Base-by-base conservation (phyloP, 2,888 invertebrate species). In the Helleia helle region DNA sequence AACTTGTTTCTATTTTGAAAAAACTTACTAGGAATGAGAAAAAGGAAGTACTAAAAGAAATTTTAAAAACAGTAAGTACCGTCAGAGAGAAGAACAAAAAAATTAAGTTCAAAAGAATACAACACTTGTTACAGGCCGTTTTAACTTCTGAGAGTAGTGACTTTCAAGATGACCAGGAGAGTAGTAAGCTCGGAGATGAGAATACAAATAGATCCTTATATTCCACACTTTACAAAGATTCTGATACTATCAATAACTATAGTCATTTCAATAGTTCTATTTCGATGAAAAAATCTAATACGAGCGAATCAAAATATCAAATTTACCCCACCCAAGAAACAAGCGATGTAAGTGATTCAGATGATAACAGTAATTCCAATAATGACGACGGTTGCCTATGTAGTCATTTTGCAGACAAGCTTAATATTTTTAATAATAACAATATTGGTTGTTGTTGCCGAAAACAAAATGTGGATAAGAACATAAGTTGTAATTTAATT, bases 111-210 rank as follows among this genome's bases (percentile, higher is more conserved):
- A 59, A 55, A 38, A 54, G 62, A 38, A 43, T 74, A 9, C 51
- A 52, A 15, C 55, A 70, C 22, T 62, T 67, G 53, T 49, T 77
- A 3, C 65, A 66, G 43, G 51, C 65, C 1, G 64, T 75, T 44
- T 46, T 76, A 1, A 70, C 68, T 7, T 68, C 66, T 1, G 71
- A 73, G 27, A 72, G 65, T 26, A 69, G 66, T 34, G 65, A 59
- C 0, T 54, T 54, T 8, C 7, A 22, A 5, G 22, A 22, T 5
- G n/a, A n/a, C n/a, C n/a, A n/a, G n/a, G n/a, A n/a, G n/a, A n/a
- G n/a, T n/a, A n/a, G n/a, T n/a, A n/a, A n/a, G n/a, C n/a, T n/a
- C n/a, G n/a, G n/a, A n/a, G n/a, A n/a, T n/a, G n/a, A n/a, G n/a
- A n/a, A n/a, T 8, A 4, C 8, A 6, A 7, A 5, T 22, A 22